Evolutionary conservation across 2,888 invertebrate species (phyloP).

Genomic region (Caenorhabditis sulstoni): DNA sequence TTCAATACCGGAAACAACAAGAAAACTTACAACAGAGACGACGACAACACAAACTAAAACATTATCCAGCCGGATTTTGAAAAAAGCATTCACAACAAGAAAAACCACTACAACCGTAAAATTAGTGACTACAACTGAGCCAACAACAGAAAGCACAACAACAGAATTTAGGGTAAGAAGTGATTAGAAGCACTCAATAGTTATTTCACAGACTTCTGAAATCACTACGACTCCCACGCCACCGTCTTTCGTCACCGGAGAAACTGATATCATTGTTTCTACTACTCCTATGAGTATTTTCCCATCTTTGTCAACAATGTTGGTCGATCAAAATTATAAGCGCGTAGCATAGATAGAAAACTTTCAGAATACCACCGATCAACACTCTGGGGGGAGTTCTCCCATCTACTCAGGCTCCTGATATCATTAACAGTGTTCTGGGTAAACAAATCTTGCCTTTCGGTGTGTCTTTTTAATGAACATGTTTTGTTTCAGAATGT

Average conservation of each 20-base stretch:
- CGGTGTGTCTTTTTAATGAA: conserved; percentile 5
- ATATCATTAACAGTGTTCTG: conserved; percentile 57
- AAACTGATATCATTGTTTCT: conserved; percentile 32
- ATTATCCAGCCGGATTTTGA: too few relatives aligned
- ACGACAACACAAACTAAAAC: conserved; percentile 1
- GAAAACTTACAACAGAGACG: conserved; percentile 14
- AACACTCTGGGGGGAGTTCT: conserved; percentile 39
- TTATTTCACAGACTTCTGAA: neutral
- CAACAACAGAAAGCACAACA: neutral
- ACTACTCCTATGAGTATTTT: conserved; percentile 30
- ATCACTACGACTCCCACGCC: neutral
- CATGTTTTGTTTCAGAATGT: too few relatives aligned
- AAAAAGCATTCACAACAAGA: too few relatives aligned
- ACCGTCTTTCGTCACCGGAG: conserved; percentile 39
- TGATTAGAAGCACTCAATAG: neutral
- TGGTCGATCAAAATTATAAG: neutral
- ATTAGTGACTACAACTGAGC: too few relatives aligned
- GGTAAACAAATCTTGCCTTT: conserved; percentile 44
- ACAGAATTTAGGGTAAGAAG: neutral
- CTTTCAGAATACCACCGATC: conserved; percentile 47
- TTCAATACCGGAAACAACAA: conserved; percentile 11
- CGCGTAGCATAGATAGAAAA: neutral
- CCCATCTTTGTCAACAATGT: conserved; percentile 52
- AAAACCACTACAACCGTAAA: too few relatives aligned
- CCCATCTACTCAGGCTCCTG: conserved; percentile 57